Base-by-base conservation (phyloP, 2,113 vertebrate species). In the Anser brachyrhynchus region DNA sequence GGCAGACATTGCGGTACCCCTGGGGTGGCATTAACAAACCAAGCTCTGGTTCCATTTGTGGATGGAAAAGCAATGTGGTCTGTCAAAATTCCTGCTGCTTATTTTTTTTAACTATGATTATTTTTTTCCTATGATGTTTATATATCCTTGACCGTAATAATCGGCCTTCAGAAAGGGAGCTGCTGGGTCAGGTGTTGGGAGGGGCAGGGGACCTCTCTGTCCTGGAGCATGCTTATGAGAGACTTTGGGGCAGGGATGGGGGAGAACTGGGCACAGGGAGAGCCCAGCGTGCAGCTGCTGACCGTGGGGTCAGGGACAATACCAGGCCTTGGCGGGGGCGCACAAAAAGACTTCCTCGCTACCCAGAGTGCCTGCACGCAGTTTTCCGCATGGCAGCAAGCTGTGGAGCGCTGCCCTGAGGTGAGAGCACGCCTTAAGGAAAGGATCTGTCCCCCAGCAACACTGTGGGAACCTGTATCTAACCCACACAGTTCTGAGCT, bases 341-440 rank as follows among this genome's bases (percentile, higher is more conserved):
- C 7, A 1, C 33, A 29, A 11, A 39, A 46, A 26, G 35, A 5
- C 11, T 9, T n/a, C 12, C 13, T 3, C 2, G 55, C 3, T 23
- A 18, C 1, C 8, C 49, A 3, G 3, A 35, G 6, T 3, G 1
- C 54, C 59, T 59, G 26, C 52, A 17, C 0, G 1, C n/a, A 2
- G 1, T 12, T 44, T n/a, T 39, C 59, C 25, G 83, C 22, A 4
- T 16, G 35, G 43, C 65, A 64, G 54, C 55, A 16, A 61, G 52
- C 62, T 91, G 58, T 77, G 59, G 73, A 73, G 58, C 43, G 29
- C n/a, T 11, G 2, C 59, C 5, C 6, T 9, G 44, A 57, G 55
- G 25, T 9, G 44, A 57, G 55, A 31, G 22, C 12, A 52, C 84
- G 43, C 54, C 72, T 61, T 37, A 25, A 28, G 78, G 86, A 74